phyloP scores from a whole-genome alignment of 2,797 vertebrate genomes.

The Eupleurogrammus muticus region DNA sequence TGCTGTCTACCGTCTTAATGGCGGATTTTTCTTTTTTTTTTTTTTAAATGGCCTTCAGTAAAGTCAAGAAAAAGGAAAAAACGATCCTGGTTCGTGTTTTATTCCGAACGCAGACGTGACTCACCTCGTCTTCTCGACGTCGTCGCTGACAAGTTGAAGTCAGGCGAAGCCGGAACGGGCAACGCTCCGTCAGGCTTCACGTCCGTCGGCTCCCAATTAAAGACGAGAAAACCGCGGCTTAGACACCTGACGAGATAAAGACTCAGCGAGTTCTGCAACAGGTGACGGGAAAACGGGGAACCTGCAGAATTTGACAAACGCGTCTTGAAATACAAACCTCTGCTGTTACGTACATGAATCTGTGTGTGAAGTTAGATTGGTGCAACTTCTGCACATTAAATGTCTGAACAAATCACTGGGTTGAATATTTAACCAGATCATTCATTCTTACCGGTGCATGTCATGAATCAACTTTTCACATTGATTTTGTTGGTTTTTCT shows the following conservation, averaged over 20 bases:
- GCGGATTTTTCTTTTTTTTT: background rate
- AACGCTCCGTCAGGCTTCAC: slow-evolving; percentile 31
- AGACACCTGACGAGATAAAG: slow-evolving; percentile 50
- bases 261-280: slow-evolving; percentile 10
- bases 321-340: no score
- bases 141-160: slow-evolving; percentile 35
- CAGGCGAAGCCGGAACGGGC: slow-evolving; percentile 15
- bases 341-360: no score
- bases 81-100: background rate
- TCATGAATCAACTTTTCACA: no score
- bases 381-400: no score
- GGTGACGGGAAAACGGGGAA: no score
- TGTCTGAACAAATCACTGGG: no score
- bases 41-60: background rate
- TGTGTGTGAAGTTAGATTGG: no score
- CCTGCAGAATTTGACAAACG: no score
- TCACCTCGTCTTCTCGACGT: background rate
- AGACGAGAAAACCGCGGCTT: slow-evolving; percentile 26
- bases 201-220: slow-evolving; percentile 57
- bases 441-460: no score
- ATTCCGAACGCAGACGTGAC: background rate
- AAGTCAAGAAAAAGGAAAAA: background rate
- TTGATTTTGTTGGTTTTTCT: no score
- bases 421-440: no score
- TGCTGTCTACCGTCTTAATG: background rate